Percentiles rank a stretch among this genome's conserved stretches.
Evolutionary conservation across 2,888 invertebrate genomes (phyloP).

Genomic region (Catocala sponsa): DNA sequence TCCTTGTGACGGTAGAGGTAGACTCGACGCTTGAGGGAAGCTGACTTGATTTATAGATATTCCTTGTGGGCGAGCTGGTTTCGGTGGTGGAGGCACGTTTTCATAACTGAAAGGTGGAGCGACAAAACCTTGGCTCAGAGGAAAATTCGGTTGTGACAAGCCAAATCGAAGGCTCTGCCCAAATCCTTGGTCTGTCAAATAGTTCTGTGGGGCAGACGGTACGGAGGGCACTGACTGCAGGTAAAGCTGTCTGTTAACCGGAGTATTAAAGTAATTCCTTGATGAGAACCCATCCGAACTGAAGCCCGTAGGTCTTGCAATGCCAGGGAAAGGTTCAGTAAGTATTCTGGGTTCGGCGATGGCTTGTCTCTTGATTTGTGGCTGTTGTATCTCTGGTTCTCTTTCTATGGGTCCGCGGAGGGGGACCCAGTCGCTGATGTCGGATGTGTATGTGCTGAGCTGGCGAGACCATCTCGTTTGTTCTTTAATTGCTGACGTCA

Average conservation of each 20-base stretch:
- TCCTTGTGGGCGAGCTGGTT: slow-evolving; percentile 47
- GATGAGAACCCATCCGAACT: slow-evolving; percentile 72
- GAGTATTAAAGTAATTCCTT: slow-evolving; percentile 70
- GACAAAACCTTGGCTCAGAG: slow-evolving; percentile 77
- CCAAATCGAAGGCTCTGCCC: slow-evolving; percentile 80
- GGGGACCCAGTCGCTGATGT: slow-evolving; percentile 83
- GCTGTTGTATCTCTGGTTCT: slow-evolving; percentile 50
- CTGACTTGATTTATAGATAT: slow-evolving; percentile 62
- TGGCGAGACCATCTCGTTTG: slow-evolving; percentile 83
- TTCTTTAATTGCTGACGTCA: slow-evolving; percentile 62
- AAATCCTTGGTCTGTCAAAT: slow-evolving; percentile 78
- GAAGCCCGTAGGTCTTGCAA: slow-evolving; percentile 67
- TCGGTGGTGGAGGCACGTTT: slow-evolving; percentile 59
- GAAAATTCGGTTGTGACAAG: slow-evolving; percentile 76
- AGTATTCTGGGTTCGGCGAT: slow-evolving; percentile 82
- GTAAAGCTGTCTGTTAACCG: slow-evolving; percentile 75
- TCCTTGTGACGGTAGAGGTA: slow-evolving; percentile 52
- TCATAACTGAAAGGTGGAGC: slow-evolving; percentile 75
- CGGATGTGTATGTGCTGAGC: slow-evolving; percentile 82
- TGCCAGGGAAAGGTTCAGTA: slow-evolving; percentile 76
- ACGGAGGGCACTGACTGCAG: slow-evolving; percentile 76
- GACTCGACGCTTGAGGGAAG: slow-evolving; percentile 52
- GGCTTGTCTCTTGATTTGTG: slow-evolving; percentile 77
- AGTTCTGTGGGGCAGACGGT: slow-evolving; percentile 83
- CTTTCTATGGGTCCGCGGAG: slow-evolving; percentile 72